Evolutionary conservation across 2,797 vertebrate genomes (phyloP).

Genomic region (Gobionotothen gibberifrons): DNA sequence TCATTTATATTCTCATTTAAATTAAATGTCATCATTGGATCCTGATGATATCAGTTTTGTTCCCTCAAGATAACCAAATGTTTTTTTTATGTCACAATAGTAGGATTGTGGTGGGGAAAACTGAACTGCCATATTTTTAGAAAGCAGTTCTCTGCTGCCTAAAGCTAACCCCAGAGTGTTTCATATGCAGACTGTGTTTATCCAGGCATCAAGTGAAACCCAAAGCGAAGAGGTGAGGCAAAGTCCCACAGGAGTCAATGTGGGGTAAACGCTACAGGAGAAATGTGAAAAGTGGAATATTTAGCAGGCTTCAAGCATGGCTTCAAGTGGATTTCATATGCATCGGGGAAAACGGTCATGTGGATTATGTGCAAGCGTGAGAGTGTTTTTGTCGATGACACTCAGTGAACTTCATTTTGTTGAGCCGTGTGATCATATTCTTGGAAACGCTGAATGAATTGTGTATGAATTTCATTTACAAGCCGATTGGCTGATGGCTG

Average conservation of each 20-base stretch:
- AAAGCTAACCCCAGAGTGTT: constrained; percentile 37
- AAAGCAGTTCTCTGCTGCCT: constrained; percentile 35
- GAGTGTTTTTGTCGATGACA: constrained; percentile 10
- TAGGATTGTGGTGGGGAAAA: constrained; percentile 5
- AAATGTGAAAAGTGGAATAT: constrained; percentile 67
- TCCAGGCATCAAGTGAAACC: constrained; percentile 45
- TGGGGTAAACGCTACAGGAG: constrained; percentile 40
- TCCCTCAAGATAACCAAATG: neutral
- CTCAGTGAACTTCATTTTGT: constrained; percentile 29
- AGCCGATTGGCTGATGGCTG: constrained; percentile 6
- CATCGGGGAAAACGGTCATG: constrained; percentile 20
- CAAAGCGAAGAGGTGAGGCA: constrained; percentile 52
- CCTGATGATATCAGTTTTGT: neutral
- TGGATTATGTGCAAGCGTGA: constrained; percentile 19
- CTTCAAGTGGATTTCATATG: constrained; percentile 36
- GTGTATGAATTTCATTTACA: constrained; percentile 25
- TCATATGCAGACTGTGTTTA: constrained; percentile 62
- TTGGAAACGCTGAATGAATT: constrained; percentile 34
- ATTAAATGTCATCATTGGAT: constrained; percentile 20
- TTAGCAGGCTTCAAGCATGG: constrained; percentile 55
- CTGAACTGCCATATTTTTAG: constrained; percentile 57
- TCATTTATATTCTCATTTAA: constrained; percentile 15
- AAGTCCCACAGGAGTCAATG: constrained; percentile 47
- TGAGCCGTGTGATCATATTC: constrained; percentile 27
- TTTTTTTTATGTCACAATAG: neutral